Percentiles rank a stretch among this genome's conserved stretches.
Evolutionary conservation across 2,888 invertebrate species (phyloP).

Genomic region (Lithophane ornitopus): DNA sequence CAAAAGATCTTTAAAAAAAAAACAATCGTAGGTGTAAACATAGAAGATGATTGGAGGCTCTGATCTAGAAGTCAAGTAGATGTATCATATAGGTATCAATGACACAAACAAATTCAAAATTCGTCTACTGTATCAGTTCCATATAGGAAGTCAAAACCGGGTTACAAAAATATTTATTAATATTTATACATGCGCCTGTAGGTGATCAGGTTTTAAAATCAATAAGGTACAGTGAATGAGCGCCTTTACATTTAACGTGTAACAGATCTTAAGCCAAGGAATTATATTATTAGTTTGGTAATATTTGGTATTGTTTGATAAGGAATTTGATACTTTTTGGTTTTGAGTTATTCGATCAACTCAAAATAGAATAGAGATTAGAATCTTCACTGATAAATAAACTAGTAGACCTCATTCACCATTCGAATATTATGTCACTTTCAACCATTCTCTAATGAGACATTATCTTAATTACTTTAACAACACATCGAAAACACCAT

Average conservation of each 20-base stretch:
- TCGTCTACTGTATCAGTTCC: conserved; percentile 22
- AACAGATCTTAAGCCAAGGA: conserved; percentile 12
- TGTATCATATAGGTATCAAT: neutral
- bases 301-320: conserved; percentile 9
- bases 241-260: conserved; percentile 7
- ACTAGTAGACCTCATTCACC: neutral
- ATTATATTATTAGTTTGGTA: conserved; percentile 9
- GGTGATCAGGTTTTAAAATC: conserved; percentile 61
- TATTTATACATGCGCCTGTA: conserved; percentile 46
- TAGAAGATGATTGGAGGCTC: neutral
- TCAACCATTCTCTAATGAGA: neutral
- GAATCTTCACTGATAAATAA: neutral
- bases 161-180: conserved; percentile 46
- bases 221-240: conserved; percentile 25
- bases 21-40: too few species aligned
- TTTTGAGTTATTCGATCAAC: neutral
- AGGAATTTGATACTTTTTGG: neutral
- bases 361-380: neutral
- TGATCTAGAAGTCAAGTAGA: neutral
- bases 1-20: neutral
- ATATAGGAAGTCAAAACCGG: conserved; percentile 39
- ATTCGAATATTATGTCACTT: neutral
- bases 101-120: conserved; percentile 29
- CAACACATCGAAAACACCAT: conserved; percentile 43
- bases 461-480: conserved; percentile 39